Base-by-base conservation (phyloP, 2,888 invertebrate genomes). In the Amblyjoppa fuscipennis region DNA sequence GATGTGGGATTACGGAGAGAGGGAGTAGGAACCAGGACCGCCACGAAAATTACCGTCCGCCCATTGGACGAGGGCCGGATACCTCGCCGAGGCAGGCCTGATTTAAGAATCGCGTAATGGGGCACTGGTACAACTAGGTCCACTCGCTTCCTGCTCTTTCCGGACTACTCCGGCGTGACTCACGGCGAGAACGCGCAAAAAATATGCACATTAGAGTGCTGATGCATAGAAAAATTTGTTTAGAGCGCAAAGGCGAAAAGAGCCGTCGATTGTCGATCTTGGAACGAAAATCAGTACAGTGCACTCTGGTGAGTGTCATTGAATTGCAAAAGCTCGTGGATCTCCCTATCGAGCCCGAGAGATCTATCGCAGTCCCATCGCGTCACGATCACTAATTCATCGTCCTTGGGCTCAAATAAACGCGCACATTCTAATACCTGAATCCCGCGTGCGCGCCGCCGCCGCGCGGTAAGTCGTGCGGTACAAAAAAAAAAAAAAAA, bases 81-180 rank as follows among this genome's bases (percentile, higher is more conserved):
- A 81, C 81, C 80, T 85, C 77, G 89, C 88, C 91, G 92, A 92
- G 92, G 93, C 92, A 92, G 45, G 90, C 92, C 93, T 91, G 92
- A 92, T 93, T 93, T 91, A 90, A 85, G 91, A 91, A 91, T 92
- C 89, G 90, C 92, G 91, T 90, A 93, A 93, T 93, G 91, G 91
- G 91, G 91, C 49, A 41, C 45, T 56, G 16, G 38, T 28, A 41
- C 25, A 71, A 64, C 70, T 81, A 56, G 31, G 59, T 25, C 45
- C 28, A 74, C 70, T 71, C 70, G 25, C 75, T 82, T 85, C 64
- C 28, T 68, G 84, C 78, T 83, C 28, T 64, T 71, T 84, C 59
- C 66, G 28, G 13, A 51, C 68, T 81, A 83, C 70, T 34, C 70
- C 83, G 86, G 74, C 28, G 68, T 83, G 85, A 85, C 83, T 83